Evolutionary conservation across 2,113 vertebrate genomes (phyloP), one percentile per base, ranked within the genome.

Genomic region (Periophthalmus modestus): DNA sequence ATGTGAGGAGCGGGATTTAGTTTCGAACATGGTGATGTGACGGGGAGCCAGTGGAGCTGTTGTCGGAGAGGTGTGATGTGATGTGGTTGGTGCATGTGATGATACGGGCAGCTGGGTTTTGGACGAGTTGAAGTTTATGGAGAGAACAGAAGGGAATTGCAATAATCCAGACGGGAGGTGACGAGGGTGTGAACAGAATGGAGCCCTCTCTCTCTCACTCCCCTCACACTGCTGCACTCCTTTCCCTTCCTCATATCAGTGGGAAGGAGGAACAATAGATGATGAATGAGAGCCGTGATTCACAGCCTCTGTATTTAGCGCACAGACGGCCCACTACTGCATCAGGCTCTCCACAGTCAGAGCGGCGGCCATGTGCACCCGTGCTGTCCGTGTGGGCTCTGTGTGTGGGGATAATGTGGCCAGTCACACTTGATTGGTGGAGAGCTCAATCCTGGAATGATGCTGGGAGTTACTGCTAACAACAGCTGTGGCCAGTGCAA

Each of bases 191-290:
- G 28, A 2, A 28, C 9, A 43, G 39, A 43, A 43, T 43, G 39
- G 39, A 43, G 39, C 55, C 7, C 55, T 21, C 1, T 11, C 23
- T 4, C 55, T 11, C 23, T 4, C 55, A 21, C 50, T 52, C 4
- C 16, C 50, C 50, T 19, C 6, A 16, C 50, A 52, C 16, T 5
- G 50, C 16, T 19, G 2, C 15, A 52, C 50, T 52, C 15, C 39
- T 39, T 9, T 39, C 6, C 39, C 39, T 39, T 52, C 16, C 50
- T 19, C 50, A 5, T 3, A 23, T 59, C 13, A 59, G 57, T 59
- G 23, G 57, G 57, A 59, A 24, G 23, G 57, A 59, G 23, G 24
- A 59, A 59, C 57, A 59, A 59, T 59, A 59, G 23, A 59, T 59
- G 57, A 59, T 59, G 57, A 59, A 59, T 28, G 57, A 59, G 24